Evolutionary conservation across 2,113 vertebrate genomes (phyloP).

Genomic region (Cryptomyrus ogoouensis): DNA sequence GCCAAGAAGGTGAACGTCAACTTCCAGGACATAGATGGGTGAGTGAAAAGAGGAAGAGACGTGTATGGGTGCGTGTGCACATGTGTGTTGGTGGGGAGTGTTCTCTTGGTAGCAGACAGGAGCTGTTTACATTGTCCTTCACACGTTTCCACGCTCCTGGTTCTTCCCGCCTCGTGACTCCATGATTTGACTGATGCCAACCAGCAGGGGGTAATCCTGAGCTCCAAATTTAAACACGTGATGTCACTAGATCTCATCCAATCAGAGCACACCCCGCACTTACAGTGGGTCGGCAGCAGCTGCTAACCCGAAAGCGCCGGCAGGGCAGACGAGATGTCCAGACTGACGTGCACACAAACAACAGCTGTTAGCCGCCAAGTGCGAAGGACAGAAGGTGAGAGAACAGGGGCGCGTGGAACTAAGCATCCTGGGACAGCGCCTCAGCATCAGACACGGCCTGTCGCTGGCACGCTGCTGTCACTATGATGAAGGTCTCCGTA

Average conservation of each 20-base stretch:
- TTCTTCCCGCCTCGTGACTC: neutral
- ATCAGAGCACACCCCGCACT: neutral
- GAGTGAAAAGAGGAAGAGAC: constrained; percentile 38
- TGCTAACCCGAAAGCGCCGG: neutral
- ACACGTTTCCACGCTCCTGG: neutral
- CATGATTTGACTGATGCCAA: neutral
- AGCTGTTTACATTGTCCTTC: neutral
- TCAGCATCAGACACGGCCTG: neutral
- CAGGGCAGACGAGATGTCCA: neutral
- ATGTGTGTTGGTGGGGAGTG: neutral
- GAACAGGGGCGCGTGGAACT: neutral
- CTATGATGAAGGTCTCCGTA: neutral
- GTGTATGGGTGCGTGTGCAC: neutral
- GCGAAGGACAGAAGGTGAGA: neutral
- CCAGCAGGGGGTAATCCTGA: neutral
- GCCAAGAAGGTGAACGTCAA: constrained; percentile 77
- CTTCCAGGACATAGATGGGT: constrained; percentile 76
- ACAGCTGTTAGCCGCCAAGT: neutral
- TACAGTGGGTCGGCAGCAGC: neutral
- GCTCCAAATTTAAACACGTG: neutral
- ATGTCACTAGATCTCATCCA: neutral
- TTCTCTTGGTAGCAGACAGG: neutral
- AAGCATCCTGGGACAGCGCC: neutral
- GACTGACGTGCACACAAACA: neutral
- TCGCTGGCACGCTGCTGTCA: neutral